Base-by-base conservation (phyloP, 2,888 invertebrate species). In the Drosophila koepferae region DNA sequence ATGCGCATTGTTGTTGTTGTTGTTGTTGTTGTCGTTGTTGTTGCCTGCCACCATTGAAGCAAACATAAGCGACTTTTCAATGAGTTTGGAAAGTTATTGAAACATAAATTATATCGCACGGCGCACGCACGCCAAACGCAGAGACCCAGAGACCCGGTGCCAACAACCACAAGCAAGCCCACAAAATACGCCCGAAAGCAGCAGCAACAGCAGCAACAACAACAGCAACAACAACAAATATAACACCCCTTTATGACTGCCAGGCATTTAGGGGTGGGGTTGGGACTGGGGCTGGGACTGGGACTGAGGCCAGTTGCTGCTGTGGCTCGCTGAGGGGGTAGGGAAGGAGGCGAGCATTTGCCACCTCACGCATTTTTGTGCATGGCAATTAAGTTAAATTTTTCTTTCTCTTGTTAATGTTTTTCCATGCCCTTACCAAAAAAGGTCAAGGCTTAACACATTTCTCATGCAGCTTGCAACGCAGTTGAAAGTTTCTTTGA, bases 51-150 rank as follows among this genome's bases (percentile, higher is more conserved):
- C 85, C 85, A 85, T 85, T 85, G 85, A 85, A 85, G 85, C 85
- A 85, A 85, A 85, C 85, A 85, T 85, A 85, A 85, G 85, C 85
- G 85, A 85, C 85, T 85, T 85, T 85, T 85, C 85, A 85, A 85
- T 85, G 85, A 85, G 85, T 85, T 85, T 85, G 85, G 85, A 85
- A 85, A 85, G 85, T 85, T 85, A 85, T 85, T 85, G 85, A 85
- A 85, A 85, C 85, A 85, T 85, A 85, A 85, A 85, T 85, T 85
- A 85, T 85, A 85, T 85, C 85, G 85, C 87, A 82, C 85, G 77
- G 85, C 88, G 85, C 85, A 87, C 87, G 88, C 85, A 85, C 87
- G 88, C 87, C 88, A 79, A 81, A 64, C 69, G 63, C 85, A 86
- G 86, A 72, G 51, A 51, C 51, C 28, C 46, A 23, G 44, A 5